Base-by-base conservation (phyloP, 2,888 invertebrate species). In the Nomada fucata region DNA sequence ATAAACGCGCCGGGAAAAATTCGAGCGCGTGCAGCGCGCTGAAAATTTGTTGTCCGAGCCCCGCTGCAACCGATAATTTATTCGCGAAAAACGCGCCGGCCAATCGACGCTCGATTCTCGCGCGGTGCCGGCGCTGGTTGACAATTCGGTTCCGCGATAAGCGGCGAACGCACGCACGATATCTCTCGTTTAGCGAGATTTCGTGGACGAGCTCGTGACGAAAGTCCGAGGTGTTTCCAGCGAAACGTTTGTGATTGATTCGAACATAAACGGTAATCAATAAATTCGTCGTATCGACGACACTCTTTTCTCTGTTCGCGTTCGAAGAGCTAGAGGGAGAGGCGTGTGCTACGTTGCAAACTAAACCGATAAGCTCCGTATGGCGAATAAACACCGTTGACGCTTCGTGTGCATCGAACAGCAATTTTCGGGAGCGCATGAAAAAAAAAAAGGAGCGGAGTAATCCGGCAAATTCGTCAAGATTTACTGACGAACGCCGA, bases 1-100 rank as follows among this genome's bases (percentile, higher is more conserved):
- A 76, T 82, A 79, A 84, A 84, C 76, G 72, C 64, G 76, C 44
- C 70, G 53, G 76, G 74, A 83, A 83, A 81, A 83, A 83, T 68
- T 63, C 47, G 65, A 26, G 44, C 53, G 55, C 61, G 76, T 36
- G 50, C 55, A 55, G 42, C 61, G 55, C n/a, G 68, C 20, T 74
- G 68, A 75, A 78, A 79, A 79, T 79, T 76, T 75, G 78, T 79
- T 79, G 64, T 68, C 64, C 29, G 61, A 57, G 53, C n/a, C 65
- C 52, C 20, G 55, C 72, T 20, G 20, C 36, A 44, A 52, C 52
- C 57, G 76, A 44, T 79, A 79, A 79, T 79, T 79, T 76, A 65
- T 67, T 44, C 74, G 60, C 9, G 74, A 64, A 74, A 74, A 77
- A 77, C 74, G 77, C 75, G 23, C 10, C 42, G 72, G 26, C 26